phyloP scores from a whole-genome alignment of 2,888 invertebrate species.

The Cinara cedri region DNA sequence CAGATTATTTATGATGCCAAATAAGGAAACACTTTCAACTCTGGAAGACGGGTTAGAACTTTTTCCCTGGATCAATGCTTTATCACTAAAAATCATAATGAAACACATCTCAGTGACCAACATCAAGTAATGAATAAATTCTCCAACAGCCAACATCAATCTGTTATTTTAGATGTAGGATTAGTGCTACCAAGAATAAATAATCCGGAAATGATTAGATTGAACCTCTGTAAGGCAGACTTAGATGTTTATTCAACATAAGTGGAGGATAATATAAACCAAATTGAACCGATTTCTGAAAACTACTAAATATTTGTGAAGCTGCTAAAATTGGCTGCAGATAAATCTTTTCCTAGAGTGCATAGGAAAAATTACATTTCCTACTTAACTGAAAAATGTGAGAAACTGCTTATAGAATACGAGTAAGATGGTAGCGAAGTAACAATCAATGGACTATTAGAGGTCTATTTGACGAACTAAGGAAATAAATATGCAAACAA shows the following conservation, averaged over 20 bases:
- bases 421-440: background rate
- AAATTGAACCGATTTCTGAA: background rate
- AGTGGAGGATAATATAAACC: too few relatives aligned
- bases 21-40: background rate
- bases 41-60: background rate
- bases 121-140: background rate
- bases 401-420: conserved; percentile 1
- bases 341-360: too few relatives aligned
- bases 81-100: background rate
- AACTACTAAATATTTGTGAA: conserved; percentile 23
- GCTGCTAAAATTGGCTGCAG: conserved; percentile 19
- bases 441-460: background rate
- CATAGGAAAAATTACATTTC: conserved; percentile 10
- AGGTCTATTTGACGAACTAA: background rate
- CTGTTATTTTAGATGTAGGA: conserved; percentile 4
- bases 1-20: too few relatives aligned
- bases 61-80: background rate
- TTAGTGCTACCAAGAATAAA: too few relatives aligned
- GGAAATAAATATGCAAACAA: background rate
- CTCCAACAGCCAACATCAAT: background rate
- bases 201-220: background rate
- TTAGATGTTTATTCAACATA: conserved; percentile 1
- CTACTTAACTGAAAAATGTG: too few relatives aligned
- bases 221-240: conserved; percentile 1
- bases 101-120: background rate